Evolutionary conservation across 2,888 invertebrate genomes (phyloP).

Genomic region (Keiferia lycopersicella): DNA sequence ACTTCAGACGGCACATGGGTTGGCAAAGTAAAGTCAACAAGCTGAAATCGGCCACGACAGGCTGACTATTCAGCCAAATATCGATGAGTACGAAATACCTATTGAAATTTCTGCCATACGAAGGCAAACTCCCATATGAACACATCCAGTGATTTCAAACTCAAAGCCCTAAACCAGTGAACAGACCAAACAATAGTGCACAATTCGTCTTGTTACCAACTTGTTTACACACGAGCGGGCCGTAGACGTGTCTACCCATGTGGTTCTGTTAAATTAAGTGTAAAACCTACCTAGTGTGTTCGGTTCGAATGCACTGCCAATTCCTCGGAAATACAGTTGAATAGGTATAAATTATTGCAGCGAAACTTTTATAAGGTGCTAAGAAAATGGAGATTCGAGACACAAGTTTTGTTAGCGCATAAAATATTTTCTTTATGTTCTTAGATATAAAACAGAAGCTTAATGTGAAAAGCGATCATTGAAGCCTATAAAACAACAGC

Average conservation of each 20-base stretch:
- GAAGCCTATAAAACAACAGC: no score
- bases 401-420: no score
- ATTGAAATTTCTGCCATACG: not conserved
- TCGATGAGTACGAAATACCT: not conserved
- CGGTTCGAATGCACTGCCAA: constrained; percentile 12
- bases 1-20: no score
- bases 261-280: constrained; percentile 10
- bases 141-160: not conserved
- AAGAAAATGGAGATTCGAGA: no score
- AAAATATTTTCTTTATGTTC: no score
- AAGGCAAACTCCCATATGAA: not conserved
- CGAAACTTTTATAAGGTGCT: not conserved
- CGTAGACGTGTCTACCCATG: not conserved
- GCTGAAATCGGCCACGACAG: no score
- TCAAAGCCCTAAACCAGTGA: not conserved
- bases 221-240: constrained; percentile 3
- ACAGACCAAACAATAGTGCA: constrained; percentile 8
- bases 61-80: not conserved
- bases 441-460: no score
- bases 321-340: not conserved
- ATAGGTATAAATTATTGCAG: not conserved
- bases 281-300: not conserved
- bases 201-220: constrained; percentile 7
- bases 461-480: no score
- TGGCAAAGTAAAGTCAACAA: no score